Evolutionary conservation across 1,140 invertebrate species (phyloP).

Genomic region (Parasteatoda tepidariorum): DNA sequence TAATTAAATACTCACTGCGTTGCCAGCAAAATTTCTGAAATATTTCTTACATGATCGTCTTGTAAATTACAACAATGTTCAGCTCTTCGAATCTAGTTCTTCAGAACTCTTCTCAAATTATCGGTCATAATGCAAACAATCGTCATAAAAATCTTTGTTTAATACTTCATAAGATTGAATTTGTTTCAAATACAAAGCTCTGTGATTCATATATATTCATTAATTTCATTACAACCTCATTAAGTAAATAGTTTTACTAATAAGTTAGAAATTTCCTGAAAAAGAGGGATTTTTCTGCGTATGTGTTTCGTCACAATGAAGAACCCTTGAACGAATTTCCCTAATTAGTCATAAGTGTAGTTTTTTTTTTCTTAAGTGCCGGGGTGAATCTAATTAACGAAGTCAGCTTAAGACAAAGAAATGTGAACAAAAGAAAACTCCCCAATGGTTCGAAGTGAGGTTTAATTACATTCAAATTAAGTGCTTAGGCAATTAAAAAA

Average conservation of each 20-base stretch:
- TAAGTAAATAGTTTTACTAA: conserved; percentile 35
- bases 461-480: conserved; percentile 43
- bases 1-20: background rate
- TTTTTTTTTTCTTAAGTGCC: too few relatives aligned
- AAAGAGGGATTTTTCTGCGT: background rate
- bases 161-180: conserved; percentile 25
- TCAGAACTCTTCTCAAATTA: conserved; percentile 3
- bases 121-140: background rate
- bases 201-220: background rate
- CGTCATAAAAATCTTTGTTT: conserved; percentile 41
- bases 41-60: background rate
- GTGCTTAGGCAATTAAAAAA: background rate
- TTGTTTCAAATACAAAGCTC: background rate
- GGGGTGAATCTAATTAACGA: conserved; percentile 36
- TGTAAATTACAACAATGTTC: background rate
- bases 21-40: conserved; percentile 14
- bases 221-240: conserved; percentile 41
- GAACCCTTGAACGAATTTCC: conserved; percentile 11
- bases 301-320: background rate
- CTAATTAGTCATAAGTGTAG: conserved; percentile 27
- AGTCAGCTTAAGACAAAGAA: conserved; percentile 16
- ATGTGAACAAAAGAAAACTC: background rate
- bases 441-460: background rate
- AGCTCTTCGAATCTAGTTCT: background rate
- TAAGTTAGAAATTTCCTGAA: background rate